Percentiles rank a stretch among this genome's conserved stretches.
phyloP scores from a whole-genome alignment of 2,113 vertebrate species.

The Chaetodon auriga region DNA sequence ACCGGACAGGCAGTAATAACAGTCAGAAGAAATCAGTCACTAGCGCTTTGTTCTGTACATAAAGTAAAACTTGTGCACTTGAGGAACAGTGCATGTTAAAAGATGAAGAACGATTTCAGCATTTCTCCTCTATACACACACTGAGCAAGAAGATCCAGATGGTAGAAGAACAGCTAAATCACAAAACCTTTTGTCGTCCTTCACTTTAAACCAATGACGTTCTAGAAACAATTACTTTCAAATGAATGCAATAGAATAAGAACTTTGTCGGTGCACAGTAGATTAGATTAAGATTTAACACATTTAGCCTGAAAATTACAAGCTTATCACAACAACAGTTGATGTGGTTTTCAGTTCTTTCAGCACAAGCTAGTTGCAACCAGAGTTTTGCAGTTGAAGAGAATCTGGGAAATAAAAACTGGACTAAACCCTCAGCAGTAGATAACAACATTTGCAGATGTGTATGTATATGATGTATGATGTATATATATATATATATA shows the following conservation, averaged over 20 bases:
- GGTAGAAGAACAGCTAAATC: neutral
- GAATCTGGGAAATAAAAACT: neutral
- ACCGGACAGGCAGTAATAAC: neutral
- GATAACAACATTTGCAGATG: neutral
- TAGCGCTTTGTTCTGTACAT: neutral
- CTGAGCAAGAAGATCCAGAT: neutral
- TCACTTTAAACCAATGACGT: neutral
- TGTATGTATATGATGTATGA: no score
- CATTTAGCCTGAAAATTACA: neutral
- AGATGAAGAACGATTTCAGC: neutral
- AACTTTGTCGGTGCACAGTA: neutral
- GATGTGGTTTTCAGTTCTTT: neutral
- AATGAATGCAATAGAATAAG: neutral
- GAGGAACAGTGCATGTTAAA: neutral
- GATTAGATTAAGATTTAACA: neutral
- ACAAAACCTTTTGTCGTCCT: neutral
- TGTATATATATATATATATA: no score
- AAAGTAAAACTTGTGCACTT: neutral
- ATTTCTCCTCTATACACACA: neutral
- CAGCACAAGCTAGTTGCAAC: neutral
- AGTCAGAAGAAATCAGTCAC: constrained; percentile 15
- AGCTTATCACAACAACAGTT: neutral
- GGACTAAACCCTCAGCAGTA: neutral
- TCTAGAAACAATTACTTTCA: neutral
- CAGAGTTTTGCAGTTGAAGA: neutral